These are phyloP conservation scores for Lepetodrilus schrolli DNA, from an alignment of 2,888 invertebrate species.

Conservation along the genomic window DNA sequence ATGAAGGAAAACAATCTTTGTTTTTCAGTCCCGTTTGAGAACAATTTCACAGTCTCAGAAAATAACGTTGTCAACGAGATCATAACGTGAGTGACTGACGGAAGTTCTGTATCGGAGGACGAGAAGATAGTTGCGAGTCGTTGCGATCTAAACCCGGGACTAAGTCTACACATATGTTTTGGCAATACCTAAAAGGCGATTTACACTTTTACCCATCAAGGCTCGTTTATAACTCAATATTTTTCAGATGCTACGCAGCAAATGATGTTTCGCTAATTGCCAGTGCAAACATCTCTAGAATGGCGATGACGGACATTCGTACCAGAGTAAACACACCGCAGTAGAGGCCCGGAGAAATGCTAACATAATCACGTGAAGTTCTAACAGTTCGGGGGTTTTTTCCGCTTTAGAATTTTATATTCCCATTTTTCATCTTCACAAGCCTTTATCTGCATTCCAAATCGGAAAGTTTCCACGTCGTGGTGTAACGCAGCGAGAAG, in stretches of 20 bases:
- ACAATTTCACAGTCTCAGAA: constrained; percentile 32
- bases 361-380: not conserved
- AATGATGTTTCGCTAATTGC: constrained; percentile 45
- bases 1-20: constrained; percentile 3
- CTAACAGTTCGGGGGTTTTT: not conserved
- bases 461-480: too few relatives aligned
- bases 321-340: constrained; percentile 24
- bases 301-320: constrained; percentile 26
- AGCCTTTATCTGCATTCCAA: not conserved
- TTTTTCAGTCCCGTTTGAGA: constrained; percentile 21
- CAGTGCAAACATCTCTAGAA: constrained; percentile 34
- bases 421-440: not conserved
- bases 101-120: not conserved
- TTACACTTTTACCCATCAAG: constrained; percentile 43
- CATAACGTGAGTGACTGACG: constrained; percentile 32
- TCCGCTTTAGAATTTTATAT: not conserved
- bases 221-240: constrained; percentile 48
- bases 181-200: constrained; percentile 40
- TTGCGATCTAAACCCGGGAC: not conserved
- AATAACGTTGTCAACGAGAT: constrained; percentile 36
- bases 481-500: too few relatives aligned
- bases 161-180: constrained; percentile 40
- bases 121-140: not conserved
- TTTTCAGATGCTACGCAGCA: constrained; percentile 39
- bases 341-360: not conserved